Conservation (phyloP, 1,140 invertebrate species). For the Helicoverpa armigera region DNA sequence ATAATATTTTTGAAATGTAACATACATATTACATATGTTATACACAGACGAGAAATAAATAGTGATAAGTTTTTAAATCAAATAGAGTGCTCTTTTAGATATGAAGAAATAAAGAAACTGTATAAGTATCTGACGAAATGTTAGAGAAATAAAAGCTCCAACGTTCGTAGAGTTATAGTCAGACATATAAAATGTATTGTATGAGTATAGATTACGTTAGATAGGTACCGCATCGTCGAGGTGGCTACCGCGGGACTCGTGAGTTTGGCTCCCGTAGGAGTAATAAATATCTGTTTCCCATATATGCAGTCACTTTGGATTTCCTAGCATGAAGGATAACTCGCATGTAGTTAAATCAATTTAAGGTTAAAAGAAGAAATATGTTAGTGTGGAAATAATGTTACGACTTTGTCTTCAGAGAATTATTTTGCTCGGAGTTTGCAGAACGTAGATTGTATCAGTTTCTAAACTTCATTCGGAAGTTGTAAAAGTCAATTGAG, state of each 20-base stretch:
- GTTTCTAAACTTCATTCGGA: slow-evolving; percentile 32
- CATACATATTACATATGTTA: too few relatives aligned
- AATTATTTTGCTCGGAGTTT: slow-evolving; percentile 9
- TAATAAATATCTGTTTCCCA: slow-evolving; percentile 45
- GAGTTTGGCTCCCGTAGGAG: slow-evolving; percentile 21
- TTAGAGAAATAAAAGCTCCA: not conserved
- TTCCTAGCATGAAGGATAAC: slow-evolving; percentile 33
- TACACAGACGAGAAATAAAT: too few relatives aligned
- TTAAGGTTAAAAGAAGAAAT: slow-evolving; percentile 33
- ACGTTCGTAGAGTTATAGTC: slow-evolving; percentile 10
- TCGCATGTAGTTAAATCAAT: slow-evolving; percentile 31
- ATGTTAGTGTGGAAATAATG: slow-evolving; percentile 27
- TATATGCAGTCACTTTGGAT: slow-evolving; percentile 45
- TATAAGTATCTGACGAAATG: too few relatives aligned
- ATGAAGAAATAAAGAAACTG: too few relatives aligned
- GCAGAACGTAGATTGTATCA: slow-evolving; percentile 34
- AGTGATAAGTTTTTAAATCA: too few relatives aligned
- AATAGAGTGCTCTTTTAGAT: too few relatives aligned
- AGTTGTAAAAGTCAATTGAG: slow-evolving; percentile 34
- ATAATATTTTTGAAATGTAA: too few relatives aligned
- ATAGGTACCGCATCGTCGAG: slow-evolving; percentile 8
- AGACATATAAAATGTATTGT: slow-evolving; percentile 34
- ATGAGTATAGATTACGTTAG: slow-evolving; percentile 19
- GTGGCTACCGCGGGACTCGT: slow-evolving; percentile 29
- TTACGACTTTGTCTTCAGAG: slow-evolving; percentile 3